Conservation (phyloP, 2,797 vertebrate genomes). For the Gymnoscopelus microlampas region DNA sequence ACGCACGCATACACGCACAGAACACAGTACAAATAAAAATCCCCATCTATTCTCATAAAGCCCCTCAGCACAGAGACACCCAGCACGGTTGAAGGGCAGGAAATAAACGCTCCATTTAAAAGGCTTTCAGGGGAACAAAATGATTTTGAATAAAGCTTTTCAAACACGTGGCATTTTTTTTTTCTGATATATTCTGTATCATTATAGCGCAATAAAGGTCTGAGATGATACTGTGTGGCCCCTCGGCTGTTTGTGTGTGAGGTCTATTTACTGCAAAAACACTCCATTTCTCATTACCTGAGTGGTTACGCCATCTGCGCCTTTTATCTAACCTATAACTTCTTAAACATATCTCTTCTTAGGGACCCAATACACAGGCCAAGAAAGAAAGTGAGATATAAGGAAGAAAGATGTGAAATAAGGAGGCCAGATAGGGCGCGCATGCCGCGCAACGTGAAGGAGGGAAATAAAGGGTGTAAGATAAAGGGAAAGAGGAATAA, state of each 20-base stretch:
- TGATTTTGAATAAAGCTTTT: constrained; percentile 35
- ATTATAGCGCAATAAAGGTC: constrained; percentile 44
- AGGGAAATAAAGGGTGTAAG: constrained; percentile 20
- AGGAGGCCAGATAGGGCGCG: constrained; percentile 25
- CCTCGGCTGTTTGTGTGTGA: constrained; percentile 27
- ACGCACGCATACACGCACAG: no score
- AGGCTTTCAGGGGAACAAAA: constrained; percentile 39
- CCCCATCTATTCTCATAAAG: no score
- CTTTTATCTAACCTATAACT: constrained; percentile 45
- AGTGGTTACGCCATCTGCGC: constrained; percentile 15
- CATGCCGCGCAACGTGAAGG: constrained; percentile 8
- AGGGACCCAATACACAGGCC: constrained; percentile 5
- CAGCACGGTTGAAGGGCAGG: constrained; percentile 31
- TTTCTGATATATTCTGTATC: constrained; percentile 35
- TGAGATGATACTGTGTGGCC: constrained; percentile 44
- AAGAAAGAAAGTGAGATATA: constrained; percentile 21
- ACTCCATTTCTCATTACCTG: constrained; percentile 49
- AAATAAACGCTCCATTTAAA: constrained; percentile 42
- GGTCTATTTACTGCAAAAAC: constrained; percentile 46
- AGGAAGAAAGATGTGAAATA: constrained; percentile 37
- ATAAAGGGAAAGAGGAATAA: background rate
- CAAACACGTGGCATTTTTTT: background rate
- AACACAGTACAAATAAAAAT: no score
- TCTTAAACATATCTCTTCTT: constrained; percentile 32
- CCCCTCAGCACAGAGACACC: constrained; percentile 13